These are phyloP conservation scores for Caenorhabditis becei DNA, from an alignment of 2,888 invertebrate species.

Conservation along the genomic window DNA sequence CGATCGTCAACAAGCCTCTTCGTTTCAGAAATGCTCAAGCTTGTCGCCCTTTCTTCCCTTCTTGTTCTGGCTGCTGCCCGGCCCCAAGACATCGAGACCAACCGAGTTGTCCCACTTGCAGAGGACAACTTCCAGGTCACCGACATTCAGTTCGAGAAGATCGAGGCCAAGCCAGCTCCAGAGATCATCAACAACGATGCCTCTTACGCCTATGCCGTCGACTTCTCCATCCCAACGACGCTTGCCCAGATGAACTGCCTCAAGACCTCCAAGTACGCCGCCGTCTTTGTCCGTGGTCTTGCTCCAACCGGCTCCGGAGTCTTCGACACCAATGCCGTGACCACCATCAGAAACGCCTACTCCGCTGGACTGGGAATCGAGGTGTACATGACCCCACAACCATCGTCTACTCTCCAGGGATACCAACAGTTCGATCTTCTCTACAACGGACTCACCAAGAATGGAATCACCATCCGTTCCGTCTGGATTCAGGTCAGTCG, in stretches of 20 bases:
- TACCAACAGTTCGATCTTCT: constrained; percentile 60
- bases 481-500: constrained; percentile 68
- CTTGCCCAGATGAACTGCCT: constrained; percentile 43
- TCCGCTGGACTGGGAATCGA: constrained; percentile 66
- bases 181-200: constrained; percentile 38
- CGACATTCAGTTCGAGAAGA: constrained; percentile 35
- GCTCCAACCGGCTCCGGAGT: constrained; percentile 61
- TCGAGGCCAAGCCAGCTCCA: constrained; percentile 39
- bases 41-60: constrained; percentile 18
- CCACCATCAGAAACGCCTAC: constrained; percentile 65
- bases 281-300: constrained; percentile 63
- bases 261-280: constrained; percentile 44
- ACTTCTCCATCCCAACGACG: constrained; percentile 52
- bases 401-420: constrained; percentile 42
- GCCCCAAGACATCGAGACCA: constrained; percentile 48
- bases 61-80: constrained; percentile 37
- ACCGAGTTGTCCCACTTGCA: constrained; percentile 29
- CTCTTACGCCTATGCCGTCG: constrained; percentile 50
- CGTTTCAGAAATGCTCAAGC: constrained; percentile 16
- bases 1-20: constrained; percentile 4
- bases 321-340: constrained; percentile 60
- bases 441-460: constrained; percentile 54
- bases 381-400: constrained; percentile 69
- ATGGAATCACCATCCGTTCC: constrained; percentile 57
- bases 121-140: constrained; percentile 7